phyloP scores from a whole-genome alignment of 2,888 invertebrate genomes.

The Heliothis peltigera region DNA sequence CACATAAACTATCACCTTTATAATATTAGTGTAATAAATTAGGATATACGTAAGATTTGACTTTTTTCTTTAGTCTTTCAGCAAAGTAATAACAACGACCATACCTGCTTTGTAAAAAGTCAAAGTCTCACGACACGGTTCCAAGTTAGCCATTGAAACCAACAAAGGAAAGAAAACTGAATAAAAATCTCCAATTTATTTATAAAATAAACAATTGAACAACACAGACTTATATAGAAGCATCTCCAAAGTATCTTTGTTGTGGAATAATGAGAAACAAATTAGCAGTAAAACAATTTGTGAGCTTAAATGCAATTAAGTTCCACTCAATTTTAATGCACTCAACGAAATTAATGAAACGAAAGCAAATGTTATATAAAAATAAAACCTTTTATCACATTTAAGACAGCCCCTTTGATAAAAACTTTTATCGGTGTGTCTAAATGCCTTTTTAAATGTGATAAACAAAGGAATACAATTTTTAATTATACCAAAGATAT shows the following conservation, averaged over 20 bases:
- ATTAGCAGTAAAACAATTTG: conserved; percentile 1
- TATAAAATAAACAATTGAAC: background rate
- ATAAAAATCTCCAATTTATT: background rate
- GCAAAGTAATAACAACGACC: too few species aligned
- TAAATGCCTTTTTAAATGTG: background rate
- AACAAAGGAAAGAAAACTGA: background rate
- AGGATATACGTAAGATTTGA: too few species aligned
- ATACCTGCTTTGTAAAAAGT: too few species aligned
- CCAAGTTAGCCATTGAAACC: background rate
- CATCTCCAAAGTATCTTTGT: background rate
- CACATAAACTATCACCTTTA: too few species aligned
- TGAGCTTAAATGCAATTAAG: background rate
- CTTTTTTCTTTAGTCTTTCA: too few species aligned
- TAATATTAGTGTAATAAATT: too few species aligned
- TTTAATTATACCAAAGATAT: background rate
- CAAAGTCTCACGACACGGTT: too few species aligned
- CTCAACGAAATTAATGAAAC: background rate
- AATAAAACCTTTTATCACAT: background rate
- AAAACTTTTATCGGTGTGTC: background rate
- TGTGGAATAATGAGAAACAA: conserved; percentile 1
- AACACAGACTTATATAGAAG: background rate
- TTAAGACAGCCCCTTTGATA: background rate
- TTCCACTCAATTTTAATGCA: background rate
- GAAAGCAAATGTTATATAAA: background rate
- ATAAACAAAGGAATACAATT: background rate